A percentile compares a stretch with the other conserved stretches of the same genome.
Conservation (phyloP, 2,113 vertebrate species). For the Anoplopoma fimbria region DNA sequence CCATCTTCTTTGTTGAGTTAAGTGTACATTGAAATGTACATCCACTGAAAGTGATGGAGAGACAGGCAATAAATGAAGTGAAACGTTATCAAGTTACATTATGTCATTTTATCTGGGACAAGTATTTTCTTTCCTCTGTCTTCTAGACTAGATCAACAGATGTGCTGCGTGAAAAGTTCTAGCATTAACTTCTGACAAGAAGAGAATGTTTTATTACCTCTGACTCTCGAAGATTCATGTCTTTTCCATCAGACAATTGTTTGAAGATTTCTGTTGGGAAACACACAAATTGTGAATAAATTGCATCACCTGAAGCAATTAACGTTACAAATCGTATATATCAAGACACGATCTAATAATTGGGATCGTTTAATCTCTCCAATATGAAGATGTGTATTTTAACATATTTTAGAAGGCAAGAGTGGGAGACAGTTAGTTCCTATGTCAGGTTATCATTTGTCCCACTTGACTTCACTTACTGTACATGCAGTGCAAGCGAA, state of each 20-base stretch:
- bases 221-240: constrained; percentile 59
- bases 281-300: constrained; percentile 3
- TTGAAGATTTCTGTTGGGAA: constrained; percentile 74
- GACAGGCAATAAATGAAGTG: neutral
- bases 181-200: neutral
- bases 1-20: constrained; percentile 19
- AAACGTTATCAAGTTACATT: neutral
- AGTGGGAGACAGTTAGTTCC: neutral
- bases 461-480: constrained; percentile 69
- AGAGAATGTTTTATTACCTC: constrained; percentile 63
- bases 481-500: constrained; percentile 78
- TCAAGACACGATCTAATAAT: too few relatives aligned
- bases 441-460: neutral
- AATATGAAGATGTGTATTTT: neutral
- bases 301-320: neutral
- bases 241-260: constrained; percentile 64
- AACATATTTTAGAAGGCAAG: neutral
- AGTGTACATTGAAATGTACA: constrained; percentile 70
- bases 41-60: constrained; percentile 58
- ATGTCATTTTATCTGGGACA: neutral
- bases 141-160: neutral
- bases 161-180: neutral
- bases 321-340: neutral
- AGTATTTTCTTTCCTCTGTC: neutral
- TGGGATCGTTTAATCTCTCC: neutral